Base-by-base conservation (phyloP, 2,888 invertebrate genomes). In the Margaritifera margaritifera region DNA sequence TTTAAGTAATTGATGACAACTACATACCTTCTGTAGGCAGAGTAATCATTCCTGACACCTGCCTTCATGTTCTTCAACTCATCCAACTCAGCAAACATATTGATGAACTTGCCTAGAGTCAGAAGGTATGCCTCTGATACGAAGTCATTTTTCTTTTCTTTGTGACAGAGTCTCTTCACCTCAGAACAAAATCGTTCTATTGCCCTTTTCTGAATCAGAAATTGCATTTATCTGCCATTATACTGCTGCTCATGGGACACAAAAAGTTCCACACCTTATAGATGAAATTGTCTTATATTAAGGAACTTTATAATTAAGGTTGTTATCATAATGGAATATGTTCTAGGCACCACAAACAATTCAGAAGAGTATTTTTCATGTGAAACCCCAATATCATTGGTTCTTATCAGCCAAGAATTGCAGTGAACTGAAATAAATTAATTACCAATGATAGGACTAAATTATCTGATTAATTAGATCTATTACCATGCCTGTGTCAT, bases 1-100 rank as follows among this genome's bases (percentile, higher is more conserved):
- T 11, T 42, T 15, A 42, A 42, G 42, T 42, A 42, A 2, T 31
- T 42, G 42, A 15, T 42, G 27, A 57, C 55, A 20, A 59, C 22
- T 24, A 25, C 56, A 61, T 90, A 95, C 95, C 97, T 93, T 88
- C 98, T 92, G 87, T 98, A 99, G 0, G 99, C 98, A 1, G 99
- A 98, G 89, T 99, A 99, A 90, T 99, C 99, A 90, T 99, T 99
- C 91, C 99, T 99, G 0, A 99, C 98, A 77, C 98, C 98, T 0
- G 98, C 98, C 91, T 99, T 99, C 99, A 99, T 99, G 89, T 99
- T 99, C 91, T 99, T 99, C n/a, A 99, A 91, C 89, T 99, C 99
- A 90, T 99, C 99, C 24, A 99, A 91, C 18, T 99, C 98, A 11
- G 99, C 99, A 92, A 99, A 99, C 98, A 99, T 99, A 90, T 99